A percentile compares a stretch with the other conserved stretches of the same genome.
These are phyloP conservation scores for Paramuricea clavata DNA, from an alignment of 92 coral and sea anemone genomes.

Conservation along the genomic window DNA sequence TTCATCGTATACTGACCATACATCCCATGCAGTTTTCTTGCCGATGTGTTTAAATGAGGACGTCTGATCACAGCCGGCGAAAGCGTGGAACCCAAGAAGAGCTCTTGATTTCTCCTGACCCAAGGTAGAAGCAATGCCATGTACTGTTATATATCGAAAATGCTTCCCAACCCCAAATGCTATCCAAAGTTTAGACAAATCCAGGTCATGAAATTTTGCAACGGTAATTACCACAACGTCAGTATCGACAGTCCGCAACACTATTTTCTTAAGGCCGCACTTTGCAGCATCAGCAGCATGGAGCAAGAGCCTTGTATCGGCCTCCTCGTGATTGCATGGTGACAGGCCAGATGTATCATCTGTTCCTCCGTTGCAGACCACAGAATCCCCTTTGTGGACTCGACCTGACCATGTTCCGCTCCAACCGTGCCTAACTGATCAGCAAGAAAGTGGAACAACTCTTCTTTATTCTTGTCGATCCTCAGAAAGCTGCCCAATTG, in stretches of 20 bases:
- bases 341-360: slow-evolving; percentile 50
- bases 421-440: slow-evolving; percentile 45
- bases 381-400: slow-evolving; percentile 51
- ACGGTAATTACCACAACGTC: slow-evolving; percentile 67
- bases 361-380: slow-evolving; percentile 36
- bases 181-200: slow-evolving; percentile 58
- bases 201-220: slow-evolving; percentile 33
- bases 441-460: slow-evolving; percentile 58
- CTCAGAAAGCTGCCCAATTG: slow-evolving; percentile 73
- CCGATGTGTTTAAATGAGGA: slow-evolving; percentile 65
- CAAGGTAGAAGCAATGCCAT: slow-evolving; percentile 48
- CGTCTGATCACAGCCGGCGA: slow-evolving; percentile 74
- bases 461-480: slow-evolving; percentile 61
- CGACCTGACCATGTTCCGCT: slow-evolving; percentile 42
- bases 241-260: slow-evolving; percentile 62
- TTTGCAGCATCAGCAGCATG: slow-evolving; percentile 49
- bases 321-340: slow-evolving; percentile 41
- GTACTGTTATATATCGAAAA: slow-evolving; percentile 59
- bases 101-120: slow-evolving; percentile 64
- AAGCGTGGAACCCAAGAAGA: slow-evolving; percentile 68
- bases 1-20: slow-evolving; percentile 58
- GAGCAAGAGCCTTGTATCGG: slow-evolving; percentile 41
- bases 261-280: slow-evolving; percentile 8
- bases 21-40: slow-evolving; percentile 81
- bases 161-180: slow-evolving; percentile 77